These are phyloP conservation scores for Typhlomys cinereus DNA, from an alignment of 2,113 vertebrate genomes.

Conservation along the genomic window DNA sequence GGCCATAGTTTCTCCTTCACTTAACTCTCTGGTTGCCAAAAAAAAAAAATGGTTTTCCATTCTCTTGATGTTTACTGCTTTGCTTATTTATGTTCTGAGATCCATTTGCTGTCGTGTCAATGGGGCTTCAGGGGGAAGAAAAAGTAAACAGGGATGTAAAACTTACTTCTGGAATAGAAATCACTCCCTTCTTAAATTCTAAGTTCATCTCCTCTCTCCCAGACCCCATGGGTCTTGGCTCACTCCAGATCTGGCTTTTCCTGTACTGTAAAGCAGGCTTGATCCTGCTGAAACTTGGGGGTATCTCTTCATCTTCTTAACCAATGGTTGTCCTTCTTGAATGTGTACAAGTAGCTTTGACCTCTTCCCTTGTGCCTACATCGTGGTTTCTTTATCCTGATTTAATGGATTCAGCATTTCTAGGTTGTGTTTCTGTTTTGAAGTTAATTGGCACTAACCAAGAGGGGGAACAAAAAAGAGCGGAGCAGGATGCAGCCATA, in stretches of 20 bases:
- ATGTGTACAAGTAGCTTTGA: neutral
- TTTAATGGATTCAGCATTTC: neutral
- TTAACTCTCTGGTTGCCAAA: neutral
- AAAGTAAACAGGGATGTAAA: neutral
- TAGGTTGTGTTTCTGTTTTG: neutral
- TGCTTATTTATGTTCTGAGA: neutral
- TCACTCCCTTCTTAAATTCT: neutral
- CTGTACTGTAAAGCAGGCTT: neutral
- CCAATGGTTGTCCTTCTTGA: neutral
- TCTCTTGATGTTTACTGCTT: neutral
- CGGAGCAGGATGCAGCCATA: neutral
- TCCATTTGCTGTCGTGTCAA: neutral
- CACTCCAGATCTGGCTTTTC: neutral
- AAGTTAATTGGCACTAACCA: slow-evolving; percentile 38
- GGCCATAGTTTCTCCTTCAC: neutral
- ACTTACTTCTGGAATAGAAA: neutral
- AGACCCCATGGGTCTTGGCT: neutral
- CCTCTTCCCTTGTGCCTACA: fast-evolving
- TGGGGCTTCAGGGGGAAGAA: neutral
- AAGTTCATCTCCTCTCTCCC: neutral
- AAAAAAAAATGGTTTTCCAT: neutral
- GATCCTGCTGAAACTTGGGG: neutral
- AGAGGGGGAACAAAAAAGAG: neutral
- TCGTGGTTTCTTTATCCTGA: neutral
- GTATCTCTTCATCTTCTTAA: fast-evolving